Conservation (phyloP, 2,113 vertebrate species). For the Neotoma lepida region DNA sequence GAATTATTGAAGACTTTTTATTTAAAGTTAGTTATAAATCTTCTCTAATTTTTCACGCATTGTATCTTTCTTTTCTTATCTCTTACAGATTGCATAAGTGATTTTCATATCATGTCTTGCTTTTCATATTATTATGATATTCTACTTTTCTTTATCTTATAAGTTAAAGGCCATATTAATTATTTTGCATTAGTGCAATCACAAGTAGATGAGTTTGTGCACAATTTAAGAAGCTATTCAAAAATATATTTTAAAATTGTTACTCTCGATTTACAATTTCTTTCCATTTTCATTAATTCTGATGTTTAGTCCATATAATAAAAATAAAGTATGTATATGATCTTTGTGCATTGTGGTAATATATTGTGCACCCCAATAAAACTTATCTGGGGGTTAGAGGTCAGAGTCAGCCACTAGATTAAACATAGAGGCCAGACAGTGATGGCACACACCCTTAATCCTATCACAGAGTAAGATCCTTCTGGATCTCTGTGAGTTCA, state of each 20-base stretch:
- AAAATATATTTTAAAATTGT: not conserved
- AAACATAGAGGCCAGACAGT: too few relatives aligned
- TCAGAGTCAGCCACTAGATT: too few relatives aligned
- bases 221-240: not conserved
- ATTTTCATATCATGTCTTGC: not conserved
- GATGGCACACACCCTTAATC: too few relatives aligned
- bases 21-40: not conserved
- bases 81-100: not conserved
- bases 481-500: too few relatives aligned
- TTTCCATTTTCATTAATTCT: not conserved
- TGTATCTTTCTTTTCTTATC: slow-evolving; percentile 33
- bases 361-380: too few relatives aligned
- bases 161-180: not conserved
- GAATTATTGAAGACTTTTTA: not conserved
- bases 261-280: not conserved
- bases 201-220: not conserved
- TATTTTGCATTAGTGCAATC: not conserved
- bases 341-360: not conserved
- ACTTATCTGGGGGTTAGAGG: too few relatives aligned
- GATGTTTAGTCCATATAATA: not conserved
- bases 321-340: not conserved
- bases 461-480: too few relatives aligned
- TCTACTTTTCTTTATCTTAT: not conserved
- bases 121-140: not conserved
- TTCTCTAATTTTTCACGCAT: not conserved